Evolutionary conservation across 1,140 invertebrate genomes (phyloP), one percentile per base, ranked within the genome.

Genomic region (Euura saliciscinereae): DNA sequence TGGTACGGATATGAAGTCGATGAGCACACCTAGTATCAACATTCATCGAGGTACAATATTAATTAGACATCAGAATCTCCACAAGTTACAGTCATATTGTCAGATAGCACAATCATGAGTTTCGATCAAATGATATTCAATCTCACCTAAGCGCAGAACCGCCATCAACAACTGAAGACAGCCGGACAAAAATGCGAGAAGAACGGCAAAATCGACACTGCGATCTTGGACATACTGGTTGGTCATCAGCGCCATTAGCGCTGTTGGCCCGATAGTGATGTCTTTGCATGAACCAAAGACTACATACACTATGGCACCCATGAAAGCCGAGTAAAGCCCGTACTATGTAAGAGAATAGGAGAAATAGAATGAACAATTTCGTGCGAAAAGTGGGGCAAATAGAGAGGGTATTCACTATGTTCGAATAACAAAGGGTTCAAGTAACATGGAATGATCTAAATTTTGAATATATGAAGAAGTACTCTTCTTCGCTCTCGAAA

Each of bases 1-100:
- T 4, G 97, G 96, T 66, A 95, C 91, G 0, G 97, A 97, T 80
- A 99, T 98, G 84, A 98, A 99, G 85, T 97, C 96, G 68, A 98
- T 94, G 28, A 98, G 88, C 74, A 98, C 97, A 78, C 97, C 97
- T 97, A 87, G 8, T 84, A 28, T 1, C 28, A 82, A 79, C 78
- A 66, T 72, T 72, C 71, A 70, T 43, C 3, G 66, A 28, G 28
- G 28, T 28, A 28, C 28, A 28, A 28, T 28, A 28, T 28, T 28
- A 28, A 28, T 28, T 28, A 28, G 28, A 28, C 28, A 28, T 28
- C 28, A 28, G 28, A 66, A 65, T 45, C 45, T 43, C 45, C 45
- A 70, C 45, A 70, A 70, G 45, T 44, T 59, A 65, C 6, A 28
- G 67, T 0, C 44, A 46, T 8, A 69, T 70, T 8, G 28, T 28